Evolutionary conservation across 2,113 vertebrate genomes (phyloP), one percentile per base, ranked within the genome.

Genomic region (Upupa epops): DNA sequence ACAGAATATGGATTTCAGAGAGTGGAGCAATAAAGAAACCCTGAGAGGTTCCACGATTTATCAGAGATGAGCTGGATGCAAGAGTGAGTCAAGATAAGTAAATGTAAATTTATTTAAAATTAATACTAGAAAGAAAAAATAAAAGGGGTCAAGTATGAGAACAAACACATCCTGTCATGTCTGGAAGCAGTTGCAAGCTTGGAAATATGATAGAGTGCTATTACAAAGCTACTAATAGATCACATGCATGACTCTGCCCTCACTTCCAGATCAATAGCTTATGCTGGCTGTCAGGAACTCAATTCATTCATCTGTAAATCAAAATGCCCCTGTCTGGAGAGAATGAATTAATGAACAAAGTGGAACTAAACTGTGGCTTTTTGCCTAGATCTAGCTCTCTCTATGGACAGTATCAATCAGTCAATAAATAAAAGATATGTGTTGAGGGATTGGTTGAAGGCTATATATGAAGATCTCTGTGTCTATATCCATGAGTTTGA

Each of bases 141-240:
- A 71, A 77, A 90, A 83, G 45, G 71, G 77, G 89, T 86, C 78
- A 92, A 65, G 46, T 71, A 68, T 59, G 86, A 91, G 68, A 93
- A 92, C 51, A 87, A 94, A 90, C 58, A 72, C 26, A 37, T 88
- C 48, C 71, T 89, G 46, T 66, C 66, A 73, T 42, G 48, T 83
- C 51, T 68, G 68, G 66, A 80, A 92, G 76, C 64, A 92, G 52
- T 37, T 71, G 52, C 45, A 64, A 59, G 36, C 42, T 71, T 0
- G 5, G 28, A 36, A 76, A 60, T 78, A 61, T 68, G 79, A 79
- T 64, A 71, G 1, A 63, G 32, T n/a, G 48, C 54, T 73, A 80
- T 85, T 82, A 52, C 60, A 83, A 77, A 88, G 29, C 74, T 77
- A 74, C 76, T 54, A 37, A 73, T 58, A 58, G 72, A 52, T 80